These are phyloP conservation scores for Phrynosoma platyrhinos DNA, from an alignment of 2,113 vertebrate genomes.

Conservation along the genomic window DNA sequence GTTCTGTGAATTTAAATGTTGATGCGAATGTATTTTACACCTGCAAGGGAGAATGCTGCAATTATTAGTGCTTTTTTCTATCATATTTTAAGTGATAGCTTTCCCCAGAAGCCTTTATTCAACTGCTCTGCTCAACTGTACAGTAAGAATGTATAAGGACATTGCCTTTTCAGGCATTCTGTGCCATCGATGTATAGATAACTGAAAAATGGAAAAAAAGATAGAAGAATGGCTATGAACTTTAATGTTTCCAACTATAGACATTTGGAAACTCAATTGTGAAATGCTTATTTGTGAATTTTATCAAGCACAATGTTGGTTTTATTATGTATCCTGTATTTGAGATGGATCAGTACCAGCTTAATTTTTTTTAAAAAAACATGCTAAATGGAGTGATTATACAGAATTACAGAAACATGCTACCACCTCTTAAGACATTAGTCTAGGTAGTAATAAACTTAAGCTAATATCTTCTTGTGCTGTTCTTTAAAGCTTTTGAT, in stretches of 20 bases:
- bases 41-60: constrained; percentile 52
- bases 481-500: not conserved
- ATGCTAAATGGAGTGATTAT: not conserved
- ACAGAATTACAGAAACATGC: not conserved
- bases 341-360: constrained; percentile 45
- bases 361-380: constrained; percentile 34
- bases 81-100: constrained; percentile 45
- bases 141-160: constrained; percentile 7
- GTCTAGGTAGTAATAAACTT: not conserved
- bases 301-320: constrained; percentile 30
- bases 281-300: constrained; percentile 30
- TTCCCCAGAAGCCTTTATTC: constrained; percentile 34
- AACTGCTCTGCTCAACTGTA: not conserved
- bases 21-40: constrained; percentile 58
- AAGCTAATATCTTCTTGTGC: not conserved
- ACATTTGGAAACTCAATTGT: constrained; percentile 32
- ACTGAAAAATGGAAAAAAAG: not conserved
- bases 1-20: constrained; percentile 23
- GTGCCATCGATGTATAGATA: constrained; percentile 7
- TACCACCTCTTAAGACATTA: not conserved
- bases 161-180: constrained; percentile 26
- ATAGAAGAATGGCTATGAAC: not conserved
- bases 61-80: constrained; percentile 44
- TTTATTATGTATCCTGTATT: constrained; percentile 49
- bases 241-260: not conserved